Conservation (phyloP, 2,113 vertebrate species). For the Ornithorhynchus anatinus region DNA sequence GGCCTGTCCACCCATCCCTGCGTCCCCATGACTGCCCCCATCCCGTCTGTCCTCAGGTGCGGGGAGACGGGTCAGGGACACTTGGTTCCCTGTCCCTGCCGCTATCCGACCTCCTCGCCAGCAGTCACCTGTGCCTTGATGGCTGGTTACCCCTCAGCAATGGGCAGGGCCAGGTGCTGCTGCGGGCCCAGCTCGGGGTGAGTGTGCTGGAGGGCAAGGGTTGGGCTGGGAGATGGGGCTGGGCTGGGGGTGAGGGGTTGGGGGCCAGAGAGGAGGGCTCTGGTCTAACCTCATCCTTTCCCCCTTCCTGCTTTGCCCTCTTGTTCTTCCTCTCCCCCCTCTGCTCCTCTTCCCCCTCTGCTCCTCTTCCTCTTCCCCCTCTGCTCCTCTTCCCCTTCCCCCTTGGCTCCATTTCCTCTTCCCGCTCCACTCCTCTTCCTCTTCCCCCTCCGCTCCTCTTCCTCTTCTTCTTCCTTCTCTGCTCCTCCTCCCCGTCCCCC, state of each 20-base stretch:
- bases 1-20: neutral
- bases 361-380: no score
- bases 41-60: conserved; percentile 52
- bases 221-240: neutral
- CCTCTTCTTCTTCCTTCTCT: no score
- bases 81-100: conserved; percentile 79
- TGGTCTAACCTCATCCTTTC: no score
- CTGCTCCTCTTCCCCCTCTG: no score
- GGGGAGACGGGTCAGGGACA: conserved; percentile 54
- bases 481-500: no score
- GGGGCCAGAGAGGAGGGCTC: neutral
- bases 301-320: neutral
- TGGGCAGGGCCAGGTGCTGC: conserved; percentile 79
- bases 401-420: no score
- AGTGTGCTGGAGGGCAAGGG: neutral
- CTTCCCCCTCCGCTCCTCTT: no score
- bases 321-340: no score
- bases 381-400: no score
- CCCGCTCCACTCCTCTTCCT: no score
- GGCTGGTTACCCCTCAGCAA: conserved; percentile 79
- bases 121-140: conserved; percentile 78
- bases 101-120: conserved; percentile 75
- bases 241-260: neutral
- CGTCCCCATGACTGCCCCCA: neutral
- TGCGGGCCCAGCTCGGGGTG: conserved; percentile 84